Evolutionary conservation across 2,113 vertebrate genomes (phyloP).

Genomic region (Datnioides undecimradiatus): DNA sequence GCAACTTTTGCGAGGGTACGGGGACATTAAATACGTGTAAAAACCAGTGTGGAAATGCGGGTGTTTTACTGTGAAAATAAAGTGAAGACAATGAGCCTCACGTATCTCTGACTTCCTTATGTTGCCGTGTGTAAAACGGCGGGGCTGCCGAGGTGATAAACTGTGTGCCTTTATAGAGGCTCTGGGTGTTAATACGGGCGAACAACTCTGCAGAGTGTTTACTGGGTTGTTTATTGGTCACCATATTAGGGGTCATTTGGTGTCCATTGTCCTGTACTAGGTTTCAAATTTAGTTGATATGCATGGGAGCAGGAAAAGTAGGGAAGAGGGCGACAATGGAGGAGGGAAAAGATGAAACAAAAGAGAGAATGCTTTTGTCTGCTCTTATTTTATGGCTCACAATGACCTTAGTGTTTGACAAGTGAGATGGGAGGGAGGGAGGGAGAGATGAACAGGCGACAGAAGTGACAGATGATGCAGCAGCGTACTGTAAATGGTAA

Average conservation of each 20-base stretch:
- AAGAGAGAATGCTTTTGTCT: slow-evolving; percentile 38
- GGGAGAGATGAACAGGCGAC: slow-evolving; percentile 12
- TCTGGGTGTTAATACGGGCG: slow-evolving; percentile 44
- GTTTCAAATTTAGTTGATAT: slow-evolving; percentile 23
- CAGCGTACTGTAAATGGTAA: slow-evolving; percentile 52
- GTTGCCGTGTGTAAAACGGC: neutral
- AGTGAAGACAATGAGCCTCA: neutral
- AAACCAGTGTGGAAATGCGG: neutral
- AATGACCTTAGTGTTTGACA: slow-evolving; percentile 67
- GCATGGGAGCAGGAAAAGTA: slow-evolving; percentile 20
- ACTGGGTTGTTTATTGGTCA: slow-evolving; percentile 57
- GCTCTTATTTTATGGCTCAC: slow-evolving; percentile 38
- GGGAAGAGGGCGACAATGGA: slow-evolving; percentile 26
- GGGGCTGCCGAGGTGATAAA: slow-evolving; percentile 32
- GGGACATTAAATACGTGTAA: neutral
- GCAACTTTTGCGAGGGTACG: neutral
- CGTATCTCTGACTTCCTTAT: neutral
- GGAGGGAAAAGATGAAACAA: neutral
- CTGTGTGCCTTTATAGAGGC: slow-evolving; percentile 44
- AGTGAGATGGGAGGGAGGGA: slow-evolving; percentile 27
- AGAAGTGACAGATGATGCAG: slow-evolving; percentile 56
- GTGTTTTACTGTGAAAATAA: neutral
- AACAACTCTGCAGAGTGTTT: slow-evolving; percentile 60
- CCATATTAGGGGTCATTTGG: slow-evolving; percentile 40
- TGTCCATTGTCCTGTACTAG: neutral